Conservation (phyloP, 2,888 invertebrate genomes). For the Trissonchulus latispiculum region DNA sequence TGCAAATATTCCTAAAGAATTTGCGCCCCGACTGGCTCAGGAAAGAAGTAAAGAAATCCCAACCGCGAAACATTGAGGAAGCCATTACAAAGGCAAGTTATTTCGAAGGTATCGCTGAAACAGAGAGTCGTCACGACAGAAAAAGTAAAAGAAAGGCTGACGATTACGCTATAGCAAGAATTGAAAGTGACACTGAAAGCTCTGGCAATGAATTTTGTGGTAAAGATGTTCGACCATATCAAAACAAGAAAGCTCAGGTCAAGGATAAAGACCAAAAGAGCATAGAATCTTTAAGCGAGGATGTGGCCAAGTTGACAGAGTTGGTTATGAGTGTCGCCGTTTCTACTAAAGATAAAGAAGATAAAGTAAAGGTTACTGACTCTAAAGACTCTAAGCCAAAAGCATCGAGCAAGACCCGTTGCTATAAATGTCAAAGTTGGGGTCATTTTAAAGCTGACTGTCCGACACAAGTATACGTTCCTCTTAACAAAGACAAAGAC, state of each 20-base stretch:
- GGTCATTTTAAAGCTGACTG: background rate
- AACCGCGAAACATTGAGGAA: background rate
- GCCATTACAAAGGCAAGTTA: background rate
- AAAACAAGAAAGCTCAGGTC: background rate
- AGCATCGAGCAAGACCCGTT: background rate
- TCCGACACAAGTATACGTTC: background rate
- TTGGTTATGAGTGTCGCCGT: background rate
- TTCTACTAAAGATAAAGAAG: background rate
- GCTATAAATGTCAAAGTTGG: background rate
- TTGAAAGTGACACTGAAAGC: background rate
- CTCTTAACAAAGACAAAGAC: background rate
- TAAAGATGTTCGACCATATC: background rate
- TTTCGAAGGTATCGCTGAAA: background rate
- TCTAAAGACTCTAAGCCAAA: background rate
- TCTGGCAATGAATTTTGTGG: background rate
- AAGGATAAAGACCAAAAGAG: background rate
- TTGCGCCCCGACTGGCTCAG: background rate
- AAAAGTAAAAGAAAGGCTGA: background rate
- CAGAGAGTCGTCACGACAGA: background rate
- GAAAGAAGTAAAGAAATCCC: background rate
- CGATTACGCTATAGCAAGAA: background rate
- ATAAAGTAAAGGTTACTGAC: background rate
- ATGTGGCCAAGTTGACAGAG: background rate
- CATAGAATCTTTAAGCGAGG: background rate
- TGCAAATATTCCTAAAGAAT: background rate